These are phyloP conservation scores for Ophion costatus DNA, from an alignment of 2,888 invertebrate species.

Conservation along the genomic window DNA sequence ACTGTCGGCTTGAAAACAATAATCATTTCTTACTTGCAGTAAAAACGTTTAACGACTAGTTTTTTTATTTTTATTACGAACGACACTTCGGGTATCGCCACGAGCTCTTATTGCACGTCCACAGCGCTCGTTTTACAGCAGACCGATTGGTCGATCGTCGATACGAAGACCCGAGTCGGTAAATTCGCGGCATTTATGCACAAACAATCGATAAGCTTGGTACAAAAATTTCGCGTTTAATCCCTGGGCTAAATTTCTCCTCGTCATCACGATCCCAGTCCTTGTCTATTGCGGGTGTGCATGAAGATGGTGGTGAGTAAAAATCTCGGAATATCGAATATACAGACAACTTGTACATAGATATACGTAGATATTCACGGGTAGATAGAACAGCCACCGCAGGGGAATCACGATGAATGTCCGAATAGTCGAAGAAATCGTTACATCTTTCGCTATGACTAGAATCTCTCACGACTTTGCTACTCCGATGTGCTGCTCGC, in stretches of 20 bases:
- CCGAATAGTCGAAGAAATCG: constrained; percentile 62
- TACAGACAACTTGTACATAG: background rate
- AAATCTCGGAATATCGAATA: constrained; percentile 47
- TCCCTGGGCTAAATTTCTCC: constrained; percentile 58
- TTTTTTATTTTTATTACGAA: too few relatives aligned
- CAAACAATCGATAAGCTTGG: background rate
- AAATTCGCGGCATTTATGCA: background rate
- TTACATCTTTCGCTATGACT: constrained; percentile 55
- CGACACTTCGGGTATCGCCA: too few relatives aligned
- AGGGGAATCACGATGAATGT: constrained; percentile 66
- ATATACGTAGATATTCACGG: background rate
- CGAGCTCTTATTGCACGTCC: too few relatives aligned
- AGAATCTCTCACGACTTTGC: constrained; percentile 64
- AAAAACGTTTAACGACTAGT: too few relatives aligned
- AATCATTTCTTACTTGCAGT: too few relatives aligned
- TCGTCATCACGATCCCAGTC: constrained; percentile 57
- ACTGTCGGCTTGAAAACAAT: too few relatives aligned
- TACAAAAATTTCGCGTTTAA: constrained; percentile 6
- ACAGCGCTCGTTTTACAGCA: too few relatives aligned
- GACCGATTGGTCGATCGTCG: too few relatives aligned
- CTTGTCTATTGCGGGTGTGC: constrained; percentile 19
- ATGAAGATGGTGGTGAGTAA: constrained; percentile 50
- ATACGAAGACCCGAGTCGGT: too few relatives aligned
- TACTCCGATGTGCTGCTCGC: constrained; percentile 48
- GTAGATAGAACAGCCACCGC: constrained; percentile 41